phyloP scores from a whole-genome alignment of 2,888 invertebrate genomes.

The Drosophila paracracens region DNA sequence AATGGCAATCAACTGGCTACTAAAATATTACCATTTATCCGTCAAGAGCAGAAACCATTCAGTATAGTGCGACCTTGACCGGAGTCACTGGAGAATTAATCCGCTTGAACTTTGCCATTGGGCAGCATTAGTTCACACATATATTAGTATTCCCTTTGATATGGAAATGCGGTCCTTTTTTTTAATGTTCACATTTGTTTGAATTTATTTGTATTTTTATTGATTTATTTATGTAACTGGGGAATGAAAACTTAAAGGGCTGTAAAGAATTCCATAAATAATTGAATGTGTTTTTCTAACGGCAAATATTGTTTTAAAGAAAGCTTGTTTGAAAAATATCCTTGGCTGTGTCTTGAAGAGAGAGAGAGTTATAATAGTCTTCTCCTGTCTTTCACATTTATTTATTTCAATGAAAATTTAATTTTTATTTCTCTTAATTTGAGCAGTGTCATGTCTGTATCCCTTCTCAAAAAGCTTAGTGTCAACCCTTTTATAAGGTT shows the following conservation, averaged over 20 bases:
- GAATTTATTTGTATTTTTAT: conserved; percentile 4
- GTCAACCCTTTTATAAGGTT: conserved; percentile 22
- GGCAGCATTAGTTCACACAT: conserved; percentile 16
- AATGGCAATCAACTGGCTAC: conserved; percentile 18
- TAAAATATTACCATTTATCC: conserved; percentile 16
- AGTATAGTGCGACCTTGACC: conserved; percentile 36
- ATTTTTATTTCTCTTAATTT: neutral
- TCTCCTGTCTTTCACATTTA: neutral
- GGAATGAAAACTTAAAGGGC: neutral
- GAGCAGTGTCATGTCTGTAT: neutral
- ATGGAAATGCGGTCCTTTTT: conserved; percentile 34
- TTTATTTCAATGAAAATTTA: neutral
- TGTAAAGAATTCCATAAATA: neutral
- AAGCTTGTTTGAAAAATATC: neutral
- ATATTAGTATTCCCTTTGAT: conserved; percentile 48
- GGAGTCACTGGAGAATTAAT: conserved; percentile 22
- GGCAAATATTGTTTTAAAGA: neutral
- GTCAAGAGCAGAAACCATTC: conserved; percentile 26
- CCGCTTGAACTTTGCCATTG: conserved; percentile 5
- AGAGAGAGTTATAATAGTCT: neutral
- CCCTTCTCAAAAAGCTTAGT: conserved; percentile 13
- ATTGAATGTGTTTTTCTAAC: neutral
- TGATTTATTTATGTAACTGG: neutral
- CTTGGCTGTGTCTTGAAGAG: no score
- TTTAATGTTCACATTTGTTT: conserved; percentile 1